Percentiles rank a stretch among this genome's conserved stretches.
These are phyloP conservation scores for Halcyon chelicuti DNA, from an alignment of 2,797 vertebrate genomes.

Conservation along the genomic window DNA sequence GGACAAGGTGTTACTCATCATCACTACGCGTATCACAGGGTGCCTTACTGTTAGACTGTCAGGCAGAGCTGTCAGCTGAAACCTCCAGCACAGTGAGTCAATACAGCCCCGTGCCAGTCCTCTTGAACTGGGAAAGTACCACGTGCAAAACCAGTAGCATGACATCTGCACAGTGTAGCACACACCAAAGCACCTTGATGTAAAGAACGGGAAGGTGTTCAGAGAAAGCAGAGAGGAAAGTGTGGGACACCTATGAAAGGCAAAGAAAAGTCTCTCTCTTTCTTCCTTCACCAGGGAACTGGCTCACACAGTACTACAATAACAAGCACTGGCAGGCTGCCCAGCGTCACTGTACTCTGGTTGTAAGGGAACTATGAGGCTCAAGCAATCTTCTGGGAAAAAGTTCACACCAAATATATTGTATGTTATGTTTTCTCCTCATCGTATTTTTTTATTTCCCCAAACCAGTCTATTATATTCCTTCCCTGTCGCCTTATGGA, in stretches of 20 bases:
- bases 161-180: neutral
- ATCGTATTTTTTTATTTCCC: neutral
- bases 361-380: slow-evolving; percentile 33
- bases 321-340: slow-evolving; percentile 29
- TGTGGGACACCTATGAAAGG: neutral
- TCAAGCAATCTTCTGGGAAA: slow-evolving; percentile 57
- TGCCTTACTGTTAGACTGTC: slow-evolving; percentile 11
- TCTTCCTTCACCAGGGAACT: slow-evolving; percentile 17
- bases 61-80: slow-evolving; percentile 48
- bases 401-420: slow-evolving; percentile 27
- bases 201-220: neutral
- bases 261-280: neutral
- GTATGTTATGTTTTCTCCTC: neutral
- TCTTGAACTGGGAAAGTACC: slow-evolving; percentile 18
- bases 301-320: slow-evolving; percentile 43
- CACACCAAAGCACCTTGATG: neutral
- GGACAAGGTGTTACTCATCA: slow-evolving; percentile 56
- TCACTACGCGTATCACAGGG: neutral
- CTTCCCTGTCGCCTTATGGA: neutral
- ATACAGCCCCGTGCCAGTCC: slow-evolving; percentile 6
- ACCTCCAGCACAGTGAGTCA: neutral
- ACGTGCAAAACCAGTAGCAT: neutral
- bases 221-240: neutral
- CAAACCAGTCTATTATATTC: neutral
- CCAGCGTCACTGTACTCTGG: neutral